These are phyloP conservation scores for Alaudala cheleensis DNA, from an alignment of 2,113 vertebrate species.

Conservation along the genomic window DNA sequence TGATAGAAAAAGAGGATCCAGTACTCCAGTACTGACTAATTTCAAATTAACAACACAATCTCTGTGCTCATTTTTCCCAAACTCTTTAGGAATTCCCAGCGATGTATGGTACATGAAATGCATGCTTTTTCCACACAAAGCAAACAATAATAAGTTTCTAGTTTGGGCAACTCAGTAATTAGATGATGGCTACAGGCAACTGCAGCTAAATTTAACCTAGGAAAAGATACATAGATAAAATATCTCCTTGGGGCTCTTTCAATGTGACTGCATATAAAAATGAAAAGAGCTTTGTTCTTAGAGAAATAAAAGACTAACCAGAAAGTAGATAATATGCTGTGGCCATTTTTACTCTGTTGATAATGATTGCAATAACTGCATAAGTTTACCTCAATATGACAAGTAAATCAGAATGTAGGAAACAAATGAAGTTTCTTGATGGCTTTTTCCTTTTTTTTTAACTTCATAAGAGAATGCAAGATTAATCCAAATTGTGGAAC, in stretches of 20 bases:
- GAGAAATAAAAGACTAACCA: not conserved
- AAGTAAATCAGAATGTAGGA: not conserved
- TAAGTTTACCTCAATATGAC: not conserved
- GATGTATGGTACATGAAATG: not conserved
- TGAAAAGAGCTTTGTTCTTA: not conserved
- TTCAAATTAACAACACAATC: not conserved
- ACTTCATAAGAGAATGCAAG: not conserved
- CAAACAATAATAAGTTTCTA: conserved; percentile 39
- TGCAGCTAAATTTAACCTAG: conserved; percentile 59
- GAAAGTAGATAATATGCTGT: not conserved
- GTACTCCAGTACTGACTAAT: not conserved
- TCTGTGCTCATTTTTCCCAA: not conserved
- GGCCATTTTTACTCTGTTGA: not conserved
- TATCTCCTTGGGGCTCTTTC: not conserved
- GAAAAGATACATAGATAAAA: conserved; percentile 46
- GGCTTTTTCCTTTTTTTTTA: not conserved
- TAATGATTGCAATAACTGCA: not conserved
- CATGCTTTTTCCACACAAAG: not conserved
- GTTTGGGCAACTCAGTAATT: conserved; percentile 49
- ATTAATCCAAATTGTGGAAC: not conserved
- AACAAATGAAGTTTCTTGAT: not conserved
- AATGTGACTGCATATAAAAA: conserved; percentile 19
- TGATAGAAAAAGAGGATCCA: not conserved
- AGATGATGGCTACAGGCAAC: conserved; percentile 36
- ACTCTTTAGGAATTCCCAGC: not conserved